Base-by-base conservation (phyloP, 2,888 invertebrate species). In the Tanytarsus gracilentus region DNA sequence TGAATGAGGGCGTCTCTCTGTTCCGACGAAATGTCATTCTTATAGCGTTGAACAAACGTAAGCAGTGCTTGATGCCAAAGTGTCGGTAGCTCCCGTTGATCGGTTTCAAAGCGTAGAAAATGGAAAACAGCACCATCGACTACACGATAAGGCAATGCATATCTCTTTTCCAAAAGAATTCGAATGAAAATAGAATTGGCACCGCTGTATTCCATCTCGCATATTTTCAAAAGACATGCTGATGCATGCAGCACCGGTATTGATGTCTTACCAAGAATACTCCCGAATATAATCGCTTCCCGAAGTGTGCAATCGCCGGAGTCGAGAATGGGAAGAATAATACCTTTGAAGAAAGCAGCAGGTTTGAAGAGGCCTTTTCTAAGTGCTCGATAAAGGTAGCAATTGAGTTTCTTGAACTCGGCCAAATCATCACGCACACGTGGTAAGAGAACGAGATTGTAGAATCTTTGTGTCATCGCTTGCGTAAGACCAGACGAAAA, bases 401-500 rank as follows among this genome's bases (percentile, higher is more conserved):
- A 93, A 75, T 99, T 99, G 2, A 99, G 77, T 69, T 89, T 82
- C 73, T 97, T 97, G 71, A 88, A 98, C 74, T 97, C 96, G 6
- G 85, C 84, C 58, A 99, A 84, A 72, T 99, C 99, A 73, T 99
- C 99, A 61, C 98, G 79, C 21, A 99, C 79, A 62, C 92, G 79
- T 0, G 99, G 99, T 40, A 98, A 73, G 9, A 99, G 74, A n/a
- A 96, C 89, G 61, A 94, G 76, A 74, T 93, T 94, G 69, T 87
- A 95, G 75, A 95, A 97, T 40, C 95, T 78, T 70, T 98, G 97
- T 0, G 96, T 95, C 93, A 96, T 94, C 68, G 89, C 87, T 65
- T 94, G 93, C 68, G 94, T 95, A 30, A 98, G 77, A 72, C 96
- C 96, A 0, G 98, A 96, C n/a, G 93, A 87, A 73, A 99, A 99